Evolutionary conservation across 2,888 invertebrate genomes (phyloP).

Genomic region (Hipparchia semele): DNA sequence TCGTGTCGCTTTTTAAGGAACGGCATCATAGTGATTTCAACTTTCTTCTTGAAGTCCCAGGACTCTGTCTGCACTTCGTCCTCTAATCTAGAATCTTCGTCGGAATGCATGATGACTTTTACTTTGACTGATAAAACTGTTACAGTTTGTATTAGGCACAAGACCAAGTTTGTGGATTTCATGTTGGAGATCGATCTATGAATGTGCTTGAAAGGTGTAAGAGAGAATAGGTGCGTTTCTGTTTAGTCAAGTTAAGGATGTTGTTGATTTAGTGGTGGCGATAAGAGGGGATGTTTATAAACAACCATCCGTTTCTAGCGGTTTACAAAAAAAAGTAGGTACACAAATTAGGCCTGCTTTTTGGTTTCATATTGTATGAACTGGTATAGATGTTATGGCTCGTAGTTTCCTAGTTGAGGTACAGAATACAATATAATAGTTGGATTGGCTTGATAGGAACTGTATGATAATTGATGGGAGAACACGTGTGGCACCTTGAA

Average conservation of each 20-base stretch:
- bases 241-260: conserved; percentile 40
- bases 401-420: too few species aligned
- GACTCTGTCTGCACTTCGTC: conserved; percentile 64
- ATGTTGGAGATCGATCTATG: conserved; percentile 22
- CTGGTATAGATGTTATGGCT: not conserved
- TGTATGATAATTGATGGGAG: too few species aligned
- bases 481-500: too few species aligned
- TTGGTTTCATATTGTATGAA: not conserved
- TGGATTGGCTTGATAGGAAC: too few species aligned
- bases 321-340: not conserved
- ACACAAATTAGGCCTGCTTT: not conserved
- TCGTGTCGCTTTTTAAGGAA: conserved; percentile 54
- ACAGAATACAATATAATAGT: too few species aligned
- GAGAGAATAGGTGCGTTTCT: not conserved
- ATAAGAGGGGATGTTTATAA: conserved; percentile 68
- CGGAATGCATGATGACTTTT: conserved; percentile 72
- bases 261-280: conserved; percentile 48
- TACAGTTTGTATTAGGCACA: conserved; percentile 52
- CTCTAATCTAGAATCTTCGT: conserved; percentile 52
- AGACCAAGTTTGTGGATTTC: conserved; percentile 47
- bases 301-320: conserved; percentile 9
- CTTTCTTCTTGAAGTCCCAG: conserved; percentile 53
- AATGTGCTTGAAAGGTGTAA: not conserved
- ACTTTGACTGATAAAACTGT: conserved; percentile 61
- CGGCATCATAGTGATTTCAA: conserved; percentile 55